These are phyloP conservation scores for Galemys pyrenaicus DNA, from an alignment of 2,113 vertebrate genomes.

Conservation along the genomic window DNA sequence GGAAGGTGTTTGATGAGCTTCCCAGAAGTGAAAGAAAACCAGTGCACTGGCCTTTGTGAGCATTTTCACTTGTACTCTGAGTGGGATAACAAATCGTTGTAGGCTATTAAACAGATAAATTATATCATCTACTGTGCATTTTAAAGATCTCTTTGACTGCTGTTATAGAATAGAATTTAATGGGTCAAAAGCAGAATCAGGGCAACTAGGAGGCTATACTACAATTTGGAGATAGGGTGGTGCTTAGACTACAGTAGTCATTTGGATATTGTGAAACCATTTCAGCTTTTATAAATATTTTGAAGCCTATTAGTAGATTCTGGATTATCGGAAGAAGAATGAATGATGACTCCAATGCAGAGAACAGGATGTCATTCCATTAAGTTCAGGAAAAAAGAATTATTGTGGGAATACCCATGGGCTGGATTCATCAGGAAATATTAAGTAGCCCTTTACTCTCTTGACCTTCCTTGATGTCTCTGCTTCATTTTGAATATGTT, in stretches of 20 bases:
- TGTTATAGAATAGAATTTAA: not conserved
- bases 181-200: not conserved
- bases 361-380: not conserved
- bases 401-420: not conserved
- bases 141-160: not conserved
- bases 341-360: not conserved
- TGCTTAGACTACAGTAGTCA: not conserved
- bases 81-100: not conserved
- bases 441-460: not conserved
- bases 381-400: not conserved
- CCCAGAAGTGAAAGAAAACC: not conserved
- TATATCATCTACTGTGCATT: not conserved
- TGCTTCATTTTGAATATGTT: not conserved
- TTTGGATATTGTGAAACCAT: not conserved
- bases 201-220: not conserved
- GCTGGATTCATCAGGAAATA: not conserved
- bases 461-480: not conserved
- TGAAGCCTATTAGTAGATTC: not conserved
- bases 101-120: not conserved
- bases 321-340: not conserved
- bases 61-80: not conserved
- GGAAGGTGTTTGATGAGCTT: not conserved
- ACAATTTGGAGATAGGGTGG: not conserved
- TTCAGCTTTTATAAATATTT: not conserved
- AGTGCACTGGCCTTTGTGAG: not conserved